These are phyloP conservation scores for Bovichtus diacanthus DNA, from an alignment of 2,797 vertebrate species.

Conservation along the genomic window DNA sequence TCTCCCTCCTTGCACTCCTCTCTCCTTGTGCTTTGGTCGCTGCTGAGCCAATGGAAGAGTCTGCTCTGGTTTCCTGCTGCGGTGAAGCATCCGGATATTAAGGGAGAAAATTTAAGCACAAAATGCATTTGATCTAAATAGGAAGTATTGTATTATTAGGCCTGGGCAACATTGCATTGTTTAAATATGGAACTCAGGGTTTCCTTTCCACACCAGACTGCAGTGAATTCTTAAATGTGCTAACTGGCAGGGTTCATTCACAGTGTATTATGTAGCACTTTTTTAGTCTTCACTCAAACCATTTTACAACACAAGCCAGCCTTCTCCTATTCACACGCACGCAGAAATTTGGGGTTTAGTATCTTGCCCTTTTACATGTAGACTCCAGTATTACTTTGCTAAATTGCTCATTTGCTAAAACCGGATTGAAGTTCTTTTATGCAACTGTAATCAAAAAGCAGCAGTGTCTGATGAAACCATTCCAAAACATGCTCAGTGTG, in stretches of 20 bases:
- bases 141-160: background rate
- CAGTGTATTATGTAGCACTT: too few species aligned
- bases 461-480: background rate
- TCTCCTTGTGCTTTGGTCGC: constrained; percentile 19
- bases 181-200: background rate
- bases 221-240: too few species aligned
- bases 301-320: too few species aligned
- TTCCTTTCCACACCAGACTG: background rate
- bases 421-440: too few species aligned
- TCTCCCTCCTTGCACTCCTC: constrained; percentile 25
- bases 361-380: too few species aligned
- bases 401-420: too few species aligned
- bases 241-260: too few species aligned
- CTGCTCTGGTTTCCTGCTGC: constrained; percentile 32
- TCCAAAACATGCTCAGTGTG: background rate
- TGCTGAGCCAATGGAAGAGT: constrained; percentile 24
- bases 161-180: background rate
- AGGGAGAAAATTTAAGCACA: background rate
- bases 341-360: too few species aligned
- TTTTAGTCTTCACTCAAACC: too few species aligned
- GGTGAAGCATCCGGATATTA: constrained; percentile 33
- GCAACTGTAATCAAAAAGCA: too few species aligned
- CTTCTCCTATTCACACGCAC: too few species aligned
- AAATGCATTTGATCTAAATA: background rate
- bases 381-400: too few species aligned